Base-by-base conservation (phyloP, 1,140 invertebrate genomes). In the Diorhabda carinulata region DNA sequence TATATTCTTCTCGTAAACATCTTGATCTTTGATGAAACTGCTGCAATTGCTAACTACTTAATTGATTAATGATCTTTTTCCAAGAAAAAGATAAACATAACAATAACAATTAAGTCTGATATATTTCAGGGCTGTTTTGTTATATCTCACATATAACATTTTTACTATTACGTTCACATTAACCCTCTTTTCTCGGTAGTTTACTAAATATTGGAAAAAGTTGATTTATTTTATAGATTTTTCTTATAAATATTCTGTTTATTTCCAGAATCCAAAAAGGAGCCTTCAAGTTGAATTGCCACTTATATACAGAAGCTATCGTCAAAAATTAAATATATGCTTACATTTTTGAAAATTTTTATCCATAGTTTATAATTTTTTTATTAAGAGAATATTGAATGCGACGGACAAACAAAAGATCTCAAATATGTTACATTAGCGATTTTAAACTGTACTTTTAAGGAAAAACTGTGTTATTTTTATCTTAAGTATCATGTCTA, bases 191-290 rank as follows among this genome's bases (percentile, higher is more conserved):
- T 25, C 59, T 25, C 4, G 9, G 42, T 8, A 9, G 10, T 40
- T 42, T 42, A 41, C 42, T 3, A 61, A 41, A 61, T 10, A 61
- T n/a, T 73, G 43, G 61, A 68, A 43, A 66, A 72, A 64, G 63
- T 66, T 69, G 10, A 67, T 69, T 9, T 57, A 47, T 8, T 66
- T 62, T 58, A 52, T n/a, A 52, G 47, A 64, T 70, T 44, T 66
- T 65, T 25, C 47, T 42, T 65, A 25, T 43, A 4, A 4, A 9
- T 6, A 58, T 62, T 68, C 57, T 66, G 61, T 64, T 45, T 79
- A 61, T 62, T 77, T 83, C 66, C 75, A 84, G 83, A 83, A 77
- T 83, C 82, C 47, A 84, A 84, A 76, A 85, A 85, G 66, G 83
- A 77, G 63, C 71, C 83, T 74, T 84, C 83, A 65, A 83, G 83